These are phyloP conservation scores for Orthosia cruda DNA, from an alignment of 2,888 invertebrate genomes.

Conservation along the genomic window DNA sequence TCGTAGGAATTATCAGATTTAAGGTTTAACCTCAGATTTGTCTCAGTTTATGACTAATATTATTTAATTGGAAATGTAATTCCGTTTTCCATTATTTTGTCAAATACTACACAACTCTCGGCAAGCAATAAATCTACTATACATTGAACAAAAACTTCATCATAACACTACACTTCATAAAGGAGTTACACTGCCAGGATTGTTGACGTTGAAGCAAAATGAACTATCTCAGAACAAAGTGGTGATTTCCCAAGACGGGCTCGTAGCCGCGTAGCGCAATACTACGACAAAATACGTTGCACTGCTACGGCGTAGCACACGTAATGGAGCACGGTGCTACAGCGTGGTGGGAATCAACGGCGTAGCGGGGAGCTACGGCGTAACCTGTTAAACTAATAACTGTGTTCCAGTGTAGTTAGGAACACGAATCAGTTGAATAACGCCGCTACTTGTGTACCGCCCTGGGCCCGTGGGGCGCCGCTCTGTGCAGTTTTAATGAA, in stretches of 20 bases:
- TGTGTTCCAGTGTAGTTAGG: slow-evolving; percentile 40
- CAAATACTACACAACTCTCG: neutral
- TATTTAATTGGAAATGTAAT: neutral
- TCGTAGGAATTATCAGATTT: neutral
- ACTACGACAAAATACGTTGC: slow-evolving; percentile 7
- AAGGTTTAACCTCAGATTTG: neutral
- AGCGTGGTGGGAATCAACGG: slow-evolving; percentile 24
- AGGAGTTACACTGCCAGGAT: neutral
- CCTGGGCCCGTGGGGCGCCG: neutral
- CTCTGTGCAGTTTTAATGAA: slow-evolving; percentile 34
- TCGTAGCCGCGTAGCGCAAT: slow-evolving; percentile 13
- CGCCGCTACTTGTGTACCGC: slow-evolving; percentile 17
- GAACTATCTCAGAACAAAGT: slow-evolving; percentile 25
- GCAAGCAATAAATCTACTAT: too few relatives aligned
- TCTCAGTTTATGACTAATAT: neutral
- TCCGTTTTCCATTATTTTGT: neutral
- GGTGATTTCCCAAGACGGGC: slow-evolving; percentile 25
- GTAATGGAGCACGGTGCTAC: slow-evolving; percentile 2
- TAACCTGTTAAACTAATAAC: slow-evolving; percentile 60
- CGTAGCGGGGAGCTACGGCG: slow-evolving; percentile 21
- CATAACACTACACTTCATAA: slow-evolving; percentile 3
- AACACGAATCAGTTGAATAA: slow-evolving; percentile 46
- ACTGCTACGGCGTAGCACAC: slow-evolving; percentile 22
- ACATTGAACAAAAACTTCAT: too few relatives aligned
- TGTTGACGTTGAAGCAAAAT: slow-evolving; percentile 18